Base-by-base conservation (phyloP, 2,888 invertebrate species). In the Nephrocerus scutellatus region DNA sequence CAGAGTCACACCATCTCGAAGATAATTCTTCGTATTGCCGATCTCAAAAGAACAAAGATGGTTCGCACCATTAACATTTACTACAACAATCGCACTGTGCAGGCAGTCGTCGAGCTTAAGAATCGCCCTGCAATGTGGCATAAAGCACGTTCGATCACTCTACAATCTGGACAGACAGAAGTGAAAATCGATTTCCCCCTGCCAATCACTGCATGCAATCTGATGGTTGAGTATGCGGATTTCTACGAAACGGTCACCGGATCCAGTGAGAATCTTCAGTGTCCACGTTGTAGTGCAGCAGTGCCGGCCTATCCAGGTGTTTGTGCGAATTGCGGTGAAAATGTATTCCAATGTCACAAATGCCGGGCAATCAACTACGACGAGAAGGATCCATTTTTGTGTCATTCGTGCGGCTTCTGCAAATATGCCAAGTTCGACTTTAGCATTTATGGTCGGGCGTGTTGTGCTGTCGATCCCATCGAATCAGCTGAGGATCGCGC, bases 341-440 rank as follows among this genome's bases (percentile, higher is more conserved):
- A 97, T 66, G 97, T 97, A 1, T 97, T 91, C 72, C 98, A 98
- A 60, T 98, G 97, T 59, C 95, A 96, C 72, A 97, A 97, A 71
- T 98, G 97, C 59, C 84, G 93, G 16, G 92, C 96, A 0, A 98
- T 98, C 54, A 97, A 98, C 70, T 97, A 97, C 68, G 96, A 96
- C 66, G 96, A 97, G 66, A 93, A 95, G 65, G 97, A 97, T 70
- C 97, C 97, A 1, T 98, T 97, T 77, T 72, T 98, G 16, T 98
- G 98, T 62, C 96, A 96, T 69, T 88, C 95, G 5, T 98, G 98
- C 69, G 97, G 97, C 2, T 97, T 93, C 72, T 98, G 97, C 73
- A 97, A 97, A 71, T 97, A 97, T 70, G 97, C 96, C 22, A 95
- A 97, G 70, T 96, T 97, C 66, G 97, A 98, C 70, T 91, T 93